Evolutionary conservation across 2,797 vertebrate species (phyloP).

Genomic region (Stomatorhinus walkeri): DNA sequence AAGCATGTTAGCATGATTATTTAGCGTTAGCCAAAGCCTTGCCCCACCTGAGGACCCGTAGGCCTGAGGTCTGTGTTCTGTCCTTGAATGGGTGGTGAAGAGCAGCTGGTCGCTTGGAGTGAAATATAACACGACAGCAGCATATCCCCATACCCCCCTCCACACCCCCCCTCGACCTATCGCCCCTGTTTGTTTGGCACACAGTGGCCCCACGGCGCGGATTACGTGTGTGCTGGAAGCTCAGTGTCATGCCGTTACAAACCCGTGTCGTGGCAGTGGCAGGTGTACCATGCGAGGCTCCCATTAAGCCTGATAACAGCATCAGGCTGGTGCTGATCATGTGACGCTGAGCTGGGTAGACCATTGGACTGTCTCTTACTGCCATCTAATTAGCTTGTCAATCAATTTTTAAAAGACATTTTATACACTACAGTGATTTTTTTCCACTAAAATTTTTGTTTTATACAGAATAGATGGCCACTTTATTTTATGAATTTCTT

Average conservation of each 20-base stretch:
- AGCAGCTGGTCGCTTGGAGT: neutral
- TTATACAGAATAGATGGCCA: neutral
- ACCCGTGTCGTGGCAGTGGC: neutral
- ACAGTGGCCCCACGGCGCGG: neutral
- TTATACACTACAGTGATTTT: neutral
- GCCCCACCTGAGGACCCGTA: constrained; percentile 10
- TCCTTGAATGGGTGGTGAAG: neutral
- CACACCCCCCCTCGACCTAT: neutral
- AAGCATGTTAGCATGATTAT: constrained; percentile 29
- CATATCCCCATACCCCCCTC: neutral
- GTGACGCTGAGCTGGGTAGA: neutral
- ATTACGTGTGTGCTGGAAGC: constrained; percentile 30
- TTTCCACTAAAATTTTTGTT: neutral
- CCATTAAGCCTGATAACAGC: neutral
- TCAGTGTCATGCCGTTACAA: neutral
- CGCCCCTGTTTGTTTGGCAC: constrained; percentile 9
- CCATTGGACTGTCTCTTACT: neutral
- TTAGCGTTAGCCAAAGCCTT: constrained; percentile 33
- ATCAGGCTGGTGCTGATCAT: neutral
- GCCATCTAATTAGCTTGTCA: neutral
- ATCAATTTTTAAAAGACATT: neutral
- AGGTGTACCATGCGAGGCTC: constrained; percentile 12
- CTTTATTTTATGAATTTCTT: neutral
- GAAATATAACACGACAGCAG: neutral
- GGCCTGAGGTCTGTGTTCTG: neutral